Percentiles rank a stretch among this genome's conserved stretches.
Evolutionary conservation across 2,888 invertebrate species (phyloP).

Genomic region (Temnothorax ravouxi): DNA sequence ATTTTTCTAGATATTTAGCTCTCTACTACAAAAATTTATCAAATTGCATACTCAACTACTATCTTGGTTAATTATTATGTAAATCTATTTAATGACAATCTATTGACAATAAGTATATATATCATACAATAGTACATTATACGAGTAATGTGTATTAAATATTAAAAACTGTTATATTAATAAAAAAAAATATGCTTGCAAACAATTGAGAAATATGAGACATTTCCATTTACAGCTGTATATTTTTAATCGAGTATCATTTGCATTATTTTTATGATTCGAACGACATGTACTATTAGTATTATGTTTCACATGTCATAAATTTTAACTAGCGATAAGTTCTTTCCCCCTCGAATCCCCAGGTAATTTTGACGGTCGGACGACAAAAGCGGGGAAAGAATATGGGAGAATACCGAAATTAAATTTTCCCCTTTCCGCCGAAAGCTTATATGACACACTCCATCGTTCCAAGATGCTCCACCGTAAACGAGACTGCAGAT

Average conservation of each 20-base stretch:
- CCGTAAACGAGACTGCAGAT: slow-evolving; percentile 67
- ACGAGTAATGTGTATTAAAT: background rate
- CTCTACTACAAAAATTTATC: background rate
- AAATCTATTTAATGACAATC: background rate
- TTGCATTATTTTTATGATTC: background rate
- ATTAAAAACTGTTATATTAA: background rate
- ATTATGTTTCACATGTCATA: background rate
- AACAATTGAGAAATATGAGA: background rate
- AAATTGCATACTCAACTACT: background rate
- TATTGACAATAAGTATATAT: background rate
- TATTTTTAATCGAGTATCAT: background rate
- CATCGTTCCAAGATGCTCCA: slow-evolving; percentile 59
- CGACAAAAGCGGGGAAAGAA: slow-evolving; percentile 56
- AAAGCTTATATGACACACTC: slow-evolving; percentile 57
- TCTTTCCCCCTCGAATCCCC: slow-evolving; percentile 28
- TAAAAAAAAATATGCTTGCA: background rate
- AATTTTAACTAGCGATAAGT: slow-evolving; percentile 27
- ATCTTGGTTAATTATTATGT: background rate
- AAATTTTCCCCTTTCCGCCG: slow-evolving; percentile 65
- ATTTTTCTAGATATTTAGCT: background rate
- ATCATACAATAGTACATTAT: too few species aligned
- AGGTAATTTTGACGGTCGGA: slow-evolving; percentile 62
- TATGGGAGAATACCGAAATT: slow-evolving; percentile 62
- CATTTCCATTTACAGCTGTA: background rate
- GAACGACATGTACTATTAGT: background rate